These are phyloP conservation scores for Standfussiana lucernea DNA, from an alignment of 2,888 invertebrate species.

Conservation along the genomic window DNA sequence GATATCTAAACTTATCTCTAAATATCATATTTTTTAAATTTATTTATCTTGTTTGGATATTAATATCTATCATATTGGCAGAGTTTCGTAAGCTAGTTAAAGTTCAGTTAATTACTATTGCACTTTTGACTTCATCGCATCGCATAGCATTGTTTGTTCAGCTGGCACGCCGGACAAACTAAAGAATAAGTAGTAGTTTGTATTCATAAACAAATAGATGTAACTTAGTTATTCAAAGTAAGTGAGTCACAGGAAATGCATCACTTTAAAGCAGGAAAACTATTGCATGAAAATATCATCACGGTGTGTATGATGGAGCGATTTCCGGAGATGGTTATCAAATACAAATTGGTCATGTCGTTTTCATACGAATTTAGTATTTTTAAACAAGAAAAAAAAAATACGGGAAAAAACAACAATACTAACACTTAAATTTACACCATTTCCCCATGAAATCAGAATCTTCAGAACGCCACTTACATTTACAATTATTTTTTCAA, in stretches of 20 bases:
- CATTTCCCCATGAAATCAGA: neutral
- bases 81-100: neutral
- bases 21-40: neutral
- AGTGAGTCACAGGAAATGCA: conserved; percentile 50
- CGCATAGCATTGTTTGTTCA: neutral
- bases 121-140: neutral
- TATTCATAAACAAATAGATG: conserved; percentile 14
- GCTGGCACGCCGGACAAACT: neutral
- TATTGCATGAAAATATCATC: conserved; percentile 17
- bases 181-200: conserved; percentile 18
- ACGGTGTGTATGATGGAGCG: neutral
- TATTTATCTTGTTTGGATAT: neutral
- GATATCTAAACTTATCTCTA: neutral
- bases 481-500: neutral
- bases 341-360: neutral
- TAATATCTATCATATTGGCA: neutral
- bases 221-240: conserved; percentile 43
- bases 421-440: neutral
- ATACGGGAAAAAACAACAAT: neutral
- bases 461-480: neutral
- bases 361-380: neutral
- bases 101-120: neutral
- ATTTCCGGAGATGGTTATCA: neutral
- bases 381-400: neutral
- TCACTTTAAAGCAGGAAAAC: conserved; percentile 39